These are phyloP conservation scores for Caenorhabditis sp. DNA, from an alignment of 2,888 invertebrate species.

Conservation along the genomic window DNA sequence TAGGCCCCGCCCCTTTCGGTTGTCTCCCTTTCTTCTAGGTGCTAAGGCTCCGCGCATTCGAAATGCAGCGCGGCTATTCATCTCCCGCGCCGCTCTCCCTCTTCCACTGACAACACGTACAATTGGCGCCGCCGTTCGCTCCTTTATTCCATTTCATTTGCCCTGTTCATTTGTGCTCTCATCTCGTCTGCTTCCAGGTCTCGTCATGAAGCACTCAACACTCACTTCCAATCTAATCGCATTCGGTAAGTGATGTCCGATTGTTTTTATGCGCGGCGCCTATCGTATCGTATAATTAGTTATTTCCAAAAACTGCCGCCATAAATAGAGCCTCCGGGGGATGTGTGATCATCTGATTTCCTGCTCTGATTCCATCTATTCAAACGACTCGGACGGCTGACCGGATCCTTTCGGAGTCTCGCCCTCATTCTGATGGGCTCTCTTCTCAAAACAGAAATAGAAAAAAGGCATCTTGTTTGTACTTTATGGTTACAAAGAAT, in stretches of 20 bases:
- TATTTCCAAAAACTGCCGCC: not conserved
- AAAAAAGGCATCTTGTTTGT: conserved; percentile 21
- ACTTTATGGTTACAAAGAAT: conserved; percentile 21
- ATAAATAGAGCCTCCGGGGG: not conserved
- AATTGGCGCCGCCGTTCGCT: conserved; percentile 35
- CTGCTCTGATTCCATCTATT: conserved; percentile 44
- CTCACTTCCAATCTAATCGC: conserved; percentile 56
- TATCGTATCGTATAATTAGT: conserved; percentile 1
- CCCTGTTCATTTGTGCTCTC: not conserved
- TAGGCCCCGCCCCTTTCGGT: conserved; percentile 32
- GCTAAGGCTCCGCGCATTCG: conserved; percentile 51
- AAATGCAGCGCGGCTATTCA: conserved; percentile 51
- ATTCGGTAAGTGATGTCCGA: conserved; percentile 43
- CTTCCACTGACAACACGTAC: conserved; percentile 43
- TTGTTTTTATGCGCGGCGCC: not conserved
- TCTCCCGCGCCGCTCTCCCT: conserved; percentile 13
- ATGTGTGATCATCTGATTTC: too few species aligned
- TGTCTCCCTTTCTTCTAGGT: conserved; percentile 41
- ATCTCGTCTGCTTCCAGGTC: conserved; percentile 27
- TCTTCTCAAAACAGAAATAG: conserved; percentile 8
- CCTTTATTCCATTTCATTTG: conserved; percentile 12
- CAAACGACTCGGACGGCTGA: conserved; percentile 7
- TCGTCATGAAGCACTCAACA: conserved; percentile 54
- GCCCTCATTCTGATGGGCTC: conserved; percentile 28
- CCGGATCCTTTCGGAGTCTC: conserved; percentile 15